phyloP scores from a whole-genome alignment of 2,888 invertebrate genomes.

The Scaptomyza tumidula region DNA sequence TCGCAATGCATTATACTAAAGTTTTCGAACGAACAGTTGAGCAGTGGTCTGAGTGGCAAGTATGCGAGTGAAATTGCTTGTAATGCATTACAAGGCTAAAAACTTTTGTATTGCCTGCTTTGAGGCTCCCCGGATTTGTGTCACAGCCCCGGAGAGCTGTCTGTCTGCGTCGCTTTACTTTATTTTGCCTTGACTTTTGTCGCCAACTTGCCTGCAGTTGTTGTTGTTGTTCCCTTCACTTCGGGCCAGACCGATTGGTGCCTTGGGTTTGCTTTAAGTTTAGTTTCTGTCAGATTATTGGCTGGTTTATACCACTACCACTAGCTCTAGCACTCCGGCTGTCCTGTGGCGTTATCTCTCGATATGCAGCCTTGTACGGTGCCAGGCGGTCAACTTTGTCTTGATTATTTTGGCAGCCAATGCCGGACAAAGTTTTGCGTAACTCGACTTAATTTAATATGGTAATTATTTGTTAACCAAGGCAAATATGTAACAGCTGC shows the following conservation, averaged over 20 bases:
- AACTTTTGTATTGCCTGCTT: constrained; percentile 66
- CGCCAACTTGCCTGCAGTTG: constrained; percentile 45
- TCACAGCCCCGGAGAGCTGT: constrained; percentile 5
- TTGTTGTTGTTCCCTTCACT: constrained; percentile 20
- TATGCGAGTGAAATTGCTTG: constrained; percentile 53
- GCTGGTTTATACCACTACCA: constrained; percentile 69
- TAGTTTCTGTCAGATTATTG: constrained; percentile 64
- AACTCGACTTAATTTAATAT: constrained; percentile 57
- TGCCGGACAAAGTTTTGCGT: constrained; percentile 53
- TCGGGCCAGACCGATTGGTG: constrained; percentile 31
- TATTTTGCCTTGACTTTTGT: constrained; percentile 45
- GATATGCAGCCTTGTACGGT: constrained; percentile 53
- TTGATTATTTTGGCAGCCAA: constrained; percentile 53
- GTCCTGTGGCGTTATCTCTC: constrained; percentile 63
- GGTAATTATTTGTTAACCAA: constrained; percentile 62
- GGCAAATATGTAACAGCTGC: constrained; percentile 19
- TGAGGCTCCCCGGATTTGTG: constrained; percentile 52
- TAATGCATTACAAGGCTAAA: constrained; percentile 72
- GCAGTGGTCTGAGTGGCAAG: constrained; percentile 19
- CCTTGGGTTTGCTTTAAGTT: constrained; percentile 26
- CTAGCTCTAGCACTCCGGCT: constrained; percentile 25
- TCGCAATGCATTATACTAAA: constrained; percentile 48
- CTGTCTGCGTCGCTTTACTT: constrained; percentile 52
- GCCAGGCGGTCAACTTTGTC: constrained; percentile 62
- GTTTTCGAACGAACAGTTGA: constrained; percentile 38